Percentiles rank a stretch among this genome's conserved stretches.
phyloP scores from a whole-genome alignment of 92 coral and sea anemone genomes.

The Parazoanthus atlanticus region DNA sequence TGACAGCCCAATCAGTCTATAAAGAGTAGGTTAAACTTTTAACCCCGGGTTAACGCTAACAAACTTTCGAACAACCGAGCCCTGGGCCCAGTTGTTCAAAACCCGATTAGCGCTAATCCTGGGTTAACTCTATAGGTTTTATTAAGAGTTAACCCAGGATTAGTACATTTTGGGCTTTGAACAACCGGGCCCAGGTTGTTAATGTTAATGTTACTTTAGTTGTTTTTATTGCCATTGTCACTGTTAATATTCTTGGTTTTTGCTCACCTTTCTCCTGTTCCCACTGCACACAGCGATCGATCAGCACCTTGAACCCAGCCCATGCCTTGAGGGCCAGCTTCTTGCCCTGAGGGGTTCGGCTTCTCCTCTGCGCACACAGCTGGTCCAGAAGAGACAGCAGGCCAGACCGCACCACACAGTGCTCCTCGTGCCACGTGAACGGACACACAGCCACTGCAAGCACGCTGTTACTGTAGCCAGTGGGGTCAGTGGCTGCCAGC shows the following conservation, averaged over 20 bases:
- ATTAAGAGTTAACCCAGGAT: no score
- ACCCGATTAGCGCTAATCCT: no score
- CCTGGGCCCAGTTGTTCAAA: no score
- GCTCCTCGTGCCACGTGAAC: conserved; percentile 89
- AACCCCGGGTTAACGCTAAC: no score
- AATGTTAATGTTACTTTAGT: no score
- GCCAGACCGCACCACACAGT: conserved; percentile 89
- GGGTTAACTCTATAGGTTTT: no score
- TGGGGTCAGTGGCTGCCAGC: conserved; percentile 65
- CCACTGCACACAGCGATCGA: conserved; percentile 92
- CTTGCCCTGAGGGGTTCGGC: conserved; percentile 56
- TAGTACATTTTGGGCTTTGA: no score
- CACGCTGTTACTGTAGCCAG: conserved; percentile 77
- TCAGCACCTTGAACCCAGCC: conserved; percentile 86
- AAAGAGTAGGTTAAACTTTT: no score
- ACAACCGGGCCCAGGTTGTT: no score
- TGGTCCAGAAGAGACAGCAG: conserved; percentile 81
- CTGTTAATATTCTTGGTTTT: background rate
- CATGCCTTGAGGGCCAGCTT: conserved; percentile 83
- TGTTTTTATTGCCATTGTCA: background rate
- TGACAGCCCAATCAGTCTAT: no score
- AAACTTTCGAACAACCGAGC: no score
- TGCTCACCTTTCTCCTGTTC: conserved; percentile 88
- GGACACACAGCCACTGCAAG: conserved; percentile 84
- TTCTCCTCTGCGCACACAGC: conserved; percentile 73